phyloP scores from a whole-genome alignment of 2,113 vertebrate genomes.

The Fulmarus glacialis region DNA sequence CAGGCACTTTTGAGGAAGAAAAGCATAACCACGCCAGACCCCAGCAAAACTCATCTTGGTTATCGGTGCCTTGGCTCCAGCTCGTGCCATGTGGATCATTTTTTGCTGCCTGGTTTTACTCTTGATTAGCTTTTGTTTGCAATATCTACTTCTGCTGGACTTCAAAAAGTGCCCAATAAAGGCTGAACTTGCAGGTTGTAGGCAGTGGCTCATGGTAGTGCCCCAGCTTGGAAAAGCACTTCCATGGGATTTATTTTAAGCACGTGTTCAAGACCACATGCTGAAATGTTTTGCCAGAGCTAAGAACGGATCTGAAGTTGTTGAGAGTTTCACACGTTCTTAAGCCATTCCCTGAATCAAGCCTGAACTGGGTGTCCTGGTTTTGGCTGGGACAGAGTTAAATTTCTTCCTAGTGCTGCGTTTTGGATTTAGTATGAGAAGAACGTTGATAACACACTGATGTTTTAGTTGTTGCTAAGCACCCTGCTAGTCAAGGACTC shows the following conservation, averaged over 20 bases:
- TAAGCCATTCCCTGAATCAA: neutral
- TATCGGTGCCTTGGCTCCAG: rapidly evolving
- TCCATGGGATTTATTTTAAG: neutral
- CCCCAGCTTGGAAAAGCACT: neutral
- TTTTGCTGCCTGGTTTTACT: neutral
- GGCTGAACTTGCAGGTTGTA: neutral
- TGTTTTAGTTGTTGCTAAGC: too few species aligned
- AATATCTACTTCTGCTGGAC: neutral
- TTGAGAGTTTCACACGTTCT: neutral
- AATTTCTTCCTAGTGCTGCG: too few species aligned
- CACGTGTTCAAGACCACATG: neutral
- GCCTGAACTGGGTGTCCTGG: neutral
- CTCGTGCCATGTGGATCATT: rapidly evolving
- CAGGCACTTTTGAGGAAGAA: neutral
- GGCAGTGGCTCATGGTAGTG: neutral
- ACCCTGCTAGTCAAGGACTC: too few species aligned
- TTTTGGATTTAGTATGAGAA: too few species aligned
- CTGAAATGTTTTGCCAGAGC: neutral
- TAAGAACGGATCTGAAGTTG: neutral
- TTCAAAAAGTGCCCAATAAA: neutral
- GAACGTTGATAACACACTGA: too few species aligned
- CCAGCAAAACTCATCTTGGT: neutral
- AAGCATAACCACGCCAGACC: neutral
- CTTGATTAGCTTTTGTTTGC: neutral
- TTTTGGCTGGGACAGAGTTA: too few species aligned